Evolutionary conservation across 2,797 vertebrate species (phyloP).

Genomic region (Taenioides sp.): DNA sequence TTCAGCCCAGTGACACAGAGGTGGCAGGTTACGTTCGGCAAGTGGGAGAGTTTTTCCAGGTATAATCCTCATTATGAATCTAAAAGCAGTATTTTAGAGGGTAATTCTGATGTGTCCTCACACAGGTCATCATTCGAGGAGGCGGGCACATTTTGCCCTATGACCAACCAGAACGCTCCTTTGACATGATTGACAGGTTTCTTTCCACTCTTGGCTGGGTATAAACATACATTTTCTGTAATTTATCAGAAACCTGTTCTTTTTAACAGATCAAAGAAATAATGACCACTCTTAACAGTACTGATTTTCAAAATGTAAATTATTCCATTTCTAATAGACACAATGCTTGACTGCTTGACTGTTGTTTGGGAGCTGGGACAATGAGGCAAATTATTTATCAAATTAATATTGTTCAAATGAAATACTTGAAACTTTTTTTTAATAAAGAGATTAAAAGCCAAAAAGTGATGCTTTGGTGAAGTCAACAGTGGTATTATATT

Average conservation of each 20-base stretch:
- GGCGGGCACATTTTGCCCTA: conserved; percentile 86
- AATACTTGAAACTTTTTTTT: conserved; percentile 28
- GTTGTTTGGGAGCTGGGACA: neutral
- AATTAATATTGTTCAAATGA: conserved; percentile 7
- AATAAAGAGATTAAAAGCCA: neutral
- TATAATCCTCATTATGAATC: conserved; percentile 34
- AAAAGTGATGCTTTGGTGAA: neutral
- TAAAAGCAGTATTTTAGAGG: neutral
- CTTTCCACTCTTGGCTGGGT: conserved; percentile 73
- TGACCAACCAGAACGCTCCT: conserved; percentile 83
- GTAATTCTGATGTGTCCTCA: neutral
- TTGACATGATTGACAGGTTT: conserved; percentile 88
- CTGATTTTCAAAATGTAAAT: neutral
- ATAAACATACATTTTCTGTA: conserved; percentile 12
- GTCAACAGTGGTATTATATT: neutral
- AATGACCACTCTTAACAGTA: neutral
- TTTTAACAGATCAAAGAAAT: neutral
- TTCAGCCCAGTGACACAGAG: conserved; percentile 80
- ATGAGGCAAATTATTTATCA: conserved; percentile 9
- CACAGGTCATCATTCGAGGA: conserved; percentile 84
- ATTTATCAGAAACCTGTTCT: neutral
- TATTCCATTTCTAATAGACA: neutral
- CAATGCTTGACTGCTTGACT: neutral
- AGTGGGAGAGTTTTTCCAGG: conserved; percentile 84
- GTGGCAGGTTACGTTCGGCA: conserved; percentile 87